phyloP scores from a whole-genome alignment of 92 coral and sea anemone species.

The Parazoanthus swiftii region DNA sequence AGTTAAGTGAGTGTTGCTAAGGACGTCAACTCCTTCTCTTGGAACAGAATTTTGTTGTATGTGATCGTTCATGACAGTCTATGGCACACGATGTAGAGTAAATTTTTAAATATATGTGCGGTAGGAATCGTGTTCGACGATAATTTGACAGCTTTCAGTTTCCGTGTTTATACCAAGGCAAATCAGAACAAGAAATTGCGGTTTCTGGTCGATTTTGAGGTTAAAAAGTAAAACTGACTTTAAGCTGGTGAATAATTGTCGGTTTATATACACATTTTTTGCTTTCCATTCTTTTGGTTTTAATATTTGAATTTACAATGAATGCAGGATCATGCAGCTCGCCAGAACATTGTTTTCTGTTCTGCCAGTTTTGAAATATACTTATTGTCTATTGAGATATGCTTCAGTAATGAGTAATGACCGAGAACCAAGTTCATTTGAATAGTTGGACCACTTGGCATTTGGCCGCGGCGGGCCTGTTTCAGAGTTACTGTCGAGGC shows the following conservation, averaged over 20 bases:
- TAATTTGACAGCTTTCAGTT: neutral
- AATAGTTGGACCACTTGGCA: neutral
- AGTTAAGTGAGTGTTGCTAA: neutral
- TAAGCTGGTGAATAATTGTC: no score
- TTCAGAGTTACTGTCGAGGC: neutral
- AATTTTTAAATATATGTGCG: neutral
- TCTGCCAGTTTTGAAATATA: no score
- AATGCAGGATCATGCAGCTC: neutral
- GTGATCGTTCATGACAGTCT: neutral
- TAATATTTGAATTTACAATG: neutral
- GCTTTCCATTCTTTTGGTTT: neutral
- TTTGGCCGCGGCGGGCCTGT: neutral
- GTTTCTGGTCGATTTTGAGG: neutral
- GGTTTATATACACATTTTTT: neutral
- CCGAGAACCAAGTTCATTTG: neutral
- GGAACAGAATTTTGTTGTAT: neutral
- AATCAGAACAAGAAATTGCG: no score
- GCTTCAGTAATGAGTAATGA: no score
- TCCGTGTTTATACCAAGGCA: neutral
- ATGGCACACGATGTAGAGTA: neutral
- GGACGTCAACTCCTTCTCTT: neutral
- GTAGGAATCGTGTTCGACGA: neutral
- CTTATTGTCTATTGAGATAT: no score
- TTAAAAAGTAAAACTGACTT: no score
- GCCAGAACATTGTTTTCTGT: neutral